phyloP scores from a whole-genome alignment of 2,888 invertebrate genomes.

The Linnaemya vulpina region DNA sequence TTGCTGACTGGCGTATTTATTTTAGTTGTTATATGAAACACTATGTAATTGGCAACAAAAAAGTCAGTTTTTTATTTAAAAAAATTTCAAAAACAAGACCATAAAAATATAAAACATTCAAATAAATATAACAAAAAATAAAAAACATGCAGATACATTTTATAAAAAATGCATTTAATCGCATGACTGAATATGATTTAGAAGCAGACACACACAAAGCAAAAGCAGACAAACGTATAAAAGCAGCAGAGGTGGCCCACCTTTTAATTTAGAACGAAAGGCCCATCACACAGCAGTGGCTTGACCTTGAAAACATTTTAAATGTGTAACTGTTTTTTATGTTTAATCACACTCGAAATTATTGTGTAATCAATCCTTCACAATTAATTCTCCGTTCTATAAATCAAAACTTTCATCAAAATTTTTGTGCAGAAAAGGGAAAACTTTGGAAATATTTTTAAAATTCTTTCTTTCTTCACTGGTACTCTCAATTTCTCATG shows the following conservation, averaged over 20 bases:
- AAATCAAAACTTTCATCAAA: no score
- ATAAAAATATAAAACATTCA: background rate
- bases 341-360: no score
- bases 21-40: background rate
- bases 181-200: slow-evolving; percentile 51
- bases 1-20: slow-evolving; percentile 19
- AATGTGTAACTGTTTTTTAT: no score
- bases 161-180: slow-evolving; percentile 26
- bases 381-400: no score
- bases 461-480: background rate
- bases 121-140: slow-evolving; percentile 11
- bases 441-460: no score
- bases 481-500: background rate
- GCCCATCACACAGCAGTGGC: no score
- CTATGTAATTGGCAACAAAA: slow-evolving; percentile 20
- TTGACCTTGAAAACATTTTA: no score
- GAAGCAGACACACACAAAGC: slow-evolving; percentile 10
- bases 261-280: background rate
- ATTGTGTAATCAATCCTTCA: no score
- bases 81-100: background rate
- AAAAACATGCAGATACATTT: slow-evolving; percentile 20
- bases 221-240: background rate
- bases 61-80: background rate
- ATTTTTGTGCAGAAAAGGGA: no score
- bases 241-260: background rate